Evolutionary conservation across 2,888 invertebrate species (phyloP), one percentile per base, ranked within the genome.

Genomic region (Minunthozetes semirufus): DNA sequence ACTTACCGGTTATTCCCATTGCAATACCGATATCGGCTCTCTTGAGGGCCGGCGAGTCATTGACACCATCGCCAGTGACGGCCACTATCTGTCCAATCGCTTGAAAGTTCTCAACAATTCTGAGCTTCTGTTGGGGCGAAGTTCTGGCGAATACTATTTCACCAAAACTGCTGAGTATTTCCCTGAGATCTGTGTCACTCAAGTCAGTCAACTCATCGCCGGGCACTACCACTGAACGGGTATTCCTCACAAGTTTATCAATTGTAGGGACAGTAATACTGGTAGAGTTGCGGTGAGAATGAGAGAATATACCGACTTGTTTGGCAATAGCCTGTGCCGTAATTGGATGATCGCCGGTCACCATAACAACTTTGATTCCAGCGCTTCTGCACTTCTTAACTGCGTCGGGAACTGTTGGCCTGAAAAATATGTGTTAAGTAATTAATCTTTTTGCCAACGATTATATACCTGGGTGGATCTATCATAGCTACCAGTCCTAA

Each of bases 261-360:
- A 33, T 33, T 4, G 33, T 33, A 4, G 9, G 33, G 33, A 33
- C 33, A 33, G 5, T 4, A 33, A 33, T 33, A 33, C 17, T 5
- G 11, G 74, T 74, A n/a, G 74, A 74, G 4, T 46, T 19, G 9
- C 74, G 68, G 19, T 74, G 74, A 6, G 63, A 61, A 76, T 82
- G 82, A n/a, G 84, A 82, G 78, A 84, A 84, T 78, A 84, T 84
- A 59, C 84, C 84, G 33, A 85, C 84, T 78, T 83, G 82, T 79
- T 83, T 84, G 75, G 84, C 80, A 15, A 80, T 80, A 8, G 80
- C 80, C 74, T 80, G 79, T 0, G 79, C 80, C 4, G 80, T 80
- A 29, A 80, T 80, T 19, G 80, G 80, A 71, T 80, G 80, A 73
- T 80, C 80, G 73, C 80, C 80, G 27, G 80, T 80, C 1, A 84